Conservation (phyloP, 2,888 invertebrate species). For the Boloria euphrosyne region DNA sequence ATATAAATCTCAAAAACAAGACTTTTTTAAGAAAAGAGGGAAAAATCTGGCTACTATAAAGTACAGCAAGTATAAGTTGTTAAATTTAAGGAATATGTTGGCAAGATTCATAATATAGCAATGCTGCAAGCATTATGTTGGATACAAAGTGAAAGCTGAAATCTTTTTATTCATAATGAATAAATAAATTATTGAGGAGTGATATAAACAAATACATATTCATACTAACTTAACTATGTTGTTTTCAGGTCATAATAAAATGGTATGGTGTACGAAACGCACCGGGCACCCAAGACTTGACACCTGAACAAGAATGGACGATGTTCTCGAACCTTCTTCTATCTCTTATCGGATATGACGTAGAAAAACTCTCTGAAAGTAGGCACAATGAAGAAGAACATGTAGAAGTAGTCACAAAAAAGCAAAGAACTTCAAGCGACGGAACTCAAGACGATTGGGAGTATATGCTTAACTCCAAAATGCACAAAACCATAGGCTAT, state of each 20-base stretch:
- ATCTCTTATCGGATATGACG: conserved; percentile 88
- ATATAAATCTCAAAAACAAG: too few species aligned
- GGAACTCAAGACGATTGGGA: conserved; percentile 93
- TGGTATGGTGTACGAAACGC: conserved; percentile 96
- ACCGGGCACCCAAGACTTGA: conserved; percentile 90
- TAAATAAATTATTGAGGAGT: too few species aligned
- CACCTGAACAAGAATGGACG: conserved; percentile 89
- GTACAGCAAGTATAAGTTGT: too few species aligned
- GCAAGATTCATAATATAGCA: too few species aligned
- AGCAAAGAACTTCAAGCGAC: conserved; percentile 89
- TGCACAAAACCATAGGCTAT: conserved; percentile 76
- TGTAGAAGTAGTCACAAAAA: conserved; percentile 85
- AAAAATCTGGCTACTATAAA: not conserved
- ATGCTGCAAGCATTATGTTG: too few species aligned
- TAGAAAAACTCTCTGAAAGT: conserved; percentile 80
- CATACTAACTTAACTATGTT: not conserved
- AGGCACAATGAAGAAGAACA: conserved; percentile 67
- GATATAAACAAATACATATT: too few species aligned
- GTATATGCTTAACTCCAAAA: conserved; percentile 83
- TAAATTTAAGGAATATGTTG: too few species aligned
- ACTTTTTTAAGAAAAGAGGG: too few species aligned
- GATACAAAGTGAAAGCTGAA: too few species aligned
- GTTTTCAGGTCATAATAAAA: conserved; percentile 83
- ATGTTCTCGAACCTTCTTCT: conserved; percentile 85
- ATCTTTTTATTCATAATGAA: too few species aligned